phyloP scores from a whole-genome alignment of 2,888 invertebrate species.

The Drosophila pegasa region DNA sequence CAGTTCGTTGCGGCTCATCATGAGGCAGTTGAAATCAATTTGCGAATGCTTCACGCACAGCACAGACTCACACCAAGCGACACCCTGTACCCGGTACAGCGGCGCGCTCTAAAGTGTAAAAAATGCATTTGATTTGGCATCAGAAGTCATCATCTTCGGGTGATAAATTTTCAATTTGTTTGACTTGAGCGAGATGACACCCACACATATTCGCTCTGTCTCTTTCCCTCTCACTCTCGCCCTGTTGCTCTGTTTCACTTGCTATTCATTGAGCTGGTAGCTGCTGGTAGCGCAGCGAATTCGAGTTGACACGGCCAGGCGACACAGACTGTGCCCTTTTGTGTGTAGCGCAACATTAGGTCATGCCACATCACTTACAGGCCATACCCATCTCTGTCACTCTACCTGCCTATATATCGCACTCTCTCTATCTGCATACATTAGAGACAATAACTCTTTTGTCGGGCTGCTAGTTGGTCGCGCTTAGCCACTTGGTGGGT shows the following conservation, averaged over 20 bases:
- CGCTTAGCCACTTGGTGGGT: slow-evolving; percentile 66
- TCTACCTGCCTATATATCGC: background rate
- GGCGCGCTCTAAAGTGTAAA: slow-evolving; percentile 56
- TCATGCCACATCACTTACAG: slow-evolving; percentile 64
- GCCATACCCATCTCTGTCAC: slow-evolving; percentile 2
- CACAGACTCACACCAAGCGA: background rate
- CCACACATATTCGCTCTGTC: slow-evolving; percentile 27
- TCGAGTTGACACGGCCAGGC: slow-evolving; percentile 61
- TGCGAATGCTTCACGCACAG: slow-evolving; percentile 68
- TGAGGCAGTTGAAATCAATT: slow-evolving; percentile 67
- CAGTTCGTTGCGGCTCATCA: slow-evolving; percentile 47
- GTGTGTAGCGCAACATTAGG: slow-evolving; percentile 79
- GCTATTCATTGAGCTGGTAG: slow-evolving; percentile 22
- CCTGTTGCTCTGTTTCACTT: slow-evolving; percentile 9
- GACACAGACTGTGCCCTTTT: slow-evolving; percentile 62
- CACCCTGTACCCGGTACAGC: background rate
- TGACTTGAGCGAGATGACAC: slow-evolving; percentile 69
- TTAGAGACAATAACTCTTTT: slow-evolving; percentile 74
- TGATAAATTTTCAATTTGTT: slow-evolving; percentile 79
- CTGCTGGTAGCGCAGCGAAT: slow-evolving; percentile 74
- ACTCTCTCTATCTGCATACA: slow-evolving; percentile 60
- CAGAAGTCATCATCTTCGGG: slow-evolving; percentile 70
- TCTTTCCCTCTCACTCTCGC: background rate
- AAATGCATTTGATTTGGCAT: slow-evolving; percentile 73
- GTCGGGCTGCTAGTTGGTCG: slow-evolving; percentile 39